Evolutionary conservation across 2,797 vertebrate species (phyloP).

Genomic region (Gymnopithys bicolor): DNA sequence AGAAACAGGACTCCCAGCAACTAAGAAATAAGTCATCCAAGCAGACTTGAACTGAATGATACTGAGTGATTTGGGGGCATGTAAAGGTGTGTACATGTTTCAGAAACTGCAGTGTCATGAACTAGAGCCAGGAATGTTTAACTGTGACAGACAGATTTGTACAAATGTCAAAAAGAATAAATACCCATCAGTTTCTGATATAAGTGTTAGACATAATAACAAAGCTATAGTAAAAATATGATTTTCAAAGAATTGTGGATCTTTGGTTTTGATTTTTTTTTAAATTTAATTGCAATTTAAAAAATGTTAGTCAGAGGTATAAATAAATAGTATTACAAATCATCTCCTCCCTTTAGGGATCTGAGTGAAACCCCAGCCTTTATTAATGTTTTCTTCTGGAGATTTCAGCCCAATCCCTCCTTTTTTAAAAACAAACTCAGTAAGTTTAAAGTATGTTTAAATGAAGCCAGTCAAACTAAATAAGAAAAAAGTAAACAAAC

Average conservation of each 20-base stretch:
- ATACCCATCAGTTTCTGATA: not conserved
- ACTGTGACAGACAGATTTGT: not conserved
- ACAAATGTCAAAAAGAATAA: not conserved
- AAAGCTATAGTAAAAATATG: not conserved
- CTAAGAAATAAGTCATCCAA: not conserved
- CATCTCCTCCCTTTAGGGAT: not conserved
- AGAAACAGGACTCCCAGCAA: not conserved
- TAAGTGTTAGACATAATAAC: not conserved
- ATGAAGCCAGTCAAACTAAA: not conserved
- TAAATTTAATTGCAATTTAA: not conserved
- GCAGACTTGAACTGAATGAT: not conserved
- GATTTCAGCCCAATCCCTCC: not conserved
- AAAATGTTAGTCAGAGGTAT: not conserved
- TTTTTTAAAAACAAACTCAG: not conserved
- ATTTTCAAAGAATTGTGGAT: not conserved
- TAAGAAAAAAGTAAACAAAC: not conserved
- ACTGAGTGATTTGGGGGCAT: not conserved
- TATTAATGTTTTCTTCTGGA: not conserved
- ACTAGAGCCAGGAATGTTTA: not conserved
- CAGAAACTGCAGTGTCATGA: not conserved
- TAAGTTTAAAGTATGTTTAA: not conserved
- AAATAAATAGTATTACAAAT: not conserved
- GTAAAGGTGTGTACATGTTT: slow-evolving; percentile 4
- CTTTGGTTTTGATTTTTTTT: not conserved
- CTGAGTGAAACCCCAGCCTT: not conserved